A percentile compares a stretch with the other conserved stretches of the same genome.
Evolutionary conservation across 2,888 invertebrate genomes (phyloP).

Genomic region (Lasioglossum vierecki): DNA sequence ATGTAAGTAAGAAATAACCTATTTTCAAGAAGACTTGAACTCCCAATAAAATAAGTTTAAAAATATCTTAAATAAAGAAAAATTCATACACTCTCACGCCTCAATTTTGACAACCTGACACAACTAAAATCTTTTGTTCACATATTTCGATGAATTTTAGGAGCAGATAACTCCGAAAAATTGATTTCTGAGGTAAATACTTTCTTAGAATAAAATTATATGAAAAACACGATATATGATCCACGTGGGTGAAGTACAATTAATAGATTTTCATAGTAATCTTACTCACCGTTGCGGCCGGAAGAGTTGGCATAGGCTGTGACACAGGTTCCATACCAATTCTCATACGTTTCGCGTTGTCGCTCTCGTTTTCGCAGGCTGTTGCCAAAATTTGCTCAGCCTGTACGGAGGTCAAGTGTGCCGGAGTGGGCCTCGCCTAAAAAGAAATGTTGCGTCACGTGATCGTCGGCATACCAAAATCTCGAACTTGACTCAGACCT

Average conservation of each 20-base stretch:
- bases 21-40: background rate
- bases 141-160: background rate
- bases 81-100: background rate
- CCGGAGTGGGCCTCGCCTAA: conserved; percentile 96
- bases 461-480: conserved; percentile 58
- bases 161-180: background rate
- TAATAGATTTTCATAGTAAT: conserved; percentile 46
- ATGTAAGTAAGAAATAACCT: background rate
- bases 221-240: background rate
- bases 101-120: background rate
- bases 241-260: background rate
- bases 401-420: conserved; percentile 97
- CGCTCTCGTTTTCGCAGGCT: conserved; percentile 98
- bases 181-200: background rate
- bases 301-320: conserved; percentile 93
- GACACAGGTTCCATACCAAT: conserved; percentile 97
- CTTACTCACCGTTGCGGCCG: conserved; percentile 87
- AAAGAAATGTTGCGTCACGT: conserved; percentile 63
- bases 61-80: background rate
- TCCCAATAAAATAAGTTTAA: background rate
- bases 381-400: conserved; percentile 98
- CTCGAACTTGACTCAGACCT: conserved; percentile 54
- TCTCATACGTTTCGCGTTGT: conserved; percentile 98
- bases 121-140: background rate
- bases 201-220: background rate